Conservation (phyloP, 2,888 invertebrate species). For the Cremastinae sp. region DNA sequence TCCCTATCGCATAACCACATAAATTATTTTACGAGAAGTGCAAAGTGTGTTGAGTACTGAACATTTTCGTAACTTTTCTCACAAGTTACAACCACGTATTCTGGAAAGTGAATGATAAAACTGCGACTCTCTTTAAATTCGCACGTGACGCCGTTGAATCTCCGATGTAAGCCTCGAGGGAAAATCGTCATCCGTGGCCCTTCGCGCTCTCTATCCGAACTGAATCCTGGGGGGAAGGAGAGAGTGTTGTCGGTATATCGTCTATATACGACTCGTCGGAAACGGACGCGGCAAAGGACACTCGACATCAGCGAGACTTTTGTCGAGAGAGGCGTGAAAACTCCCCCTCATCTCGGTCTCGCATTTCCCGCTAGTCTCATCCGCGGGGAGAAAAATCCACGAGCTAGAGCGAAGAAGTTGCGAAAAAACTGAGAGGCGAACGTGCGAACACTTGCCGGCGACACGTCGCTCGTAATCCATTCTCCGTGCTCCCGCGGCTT, state of each 20-base stretch:
- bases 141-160: constrained; percentile 12
- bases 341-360: constrained; percentile 34
- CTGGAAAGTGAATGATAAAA: too few relatives aligned
- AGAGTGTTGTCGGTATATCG: neutral
- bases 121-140: constrained; percentile 12
- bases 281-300: constrained; percentile 52
- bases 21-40: too few relatives aligned
- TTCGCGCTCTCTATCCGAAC: neutral
- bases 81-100: too few relatives aligned
- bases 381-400: constrained; percentile 47
- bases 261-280: constrained; percentile 27
- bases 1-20: too few relatives aligned
- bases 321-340: constrained; percentile 58
- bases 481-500: constrained; percentile 38
- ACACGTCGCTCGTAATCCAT: constrained; percentile 31
- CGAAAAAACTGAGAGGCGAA: constrained; percentile 32
- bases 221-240: constrained; percentile 14
- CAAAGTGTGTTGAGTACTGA: too few relatives aligned
- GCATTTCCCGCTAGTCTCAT: constrained; percentile 28
- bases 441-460: constrained; percentile 6
- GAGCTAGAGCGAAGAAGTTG: constrained; percentile 17
- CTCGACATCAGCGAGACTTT: constrained; percentile 54
- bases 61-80: too few relatives aligned
- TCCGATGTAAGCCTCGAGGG: constrained; percentile 28
- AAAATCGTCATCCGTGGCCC: neutral